Evolutionary conservation across 2,113 vertebrate species (phyloP), one percentile per base, ranked within the genome.

Genomic region (Nesospiza acunhae): DNA sequence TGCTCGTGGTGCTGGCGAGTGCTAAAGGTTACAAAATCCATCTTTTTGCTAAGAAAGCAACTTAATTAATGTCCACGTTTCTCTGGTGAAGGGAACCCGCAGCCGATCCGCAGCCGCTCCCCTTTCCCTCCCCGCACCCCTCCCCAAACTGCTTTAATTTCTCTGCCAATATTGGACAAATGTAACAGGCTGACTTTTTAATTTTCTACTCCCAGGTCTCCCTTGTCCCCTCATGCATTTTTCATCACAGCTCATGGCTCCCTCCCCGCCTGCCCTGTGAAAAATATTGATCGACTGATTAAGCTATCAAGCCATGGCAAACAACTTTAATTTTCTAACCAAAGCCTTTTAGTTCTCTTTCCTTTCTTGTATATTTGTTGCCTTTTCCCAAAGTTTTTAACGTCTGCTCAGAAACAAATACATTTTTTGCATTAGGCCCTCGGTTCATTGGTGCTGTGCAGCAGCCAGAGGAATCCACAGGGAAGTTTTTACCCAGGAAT

Each of bases 271-370:
- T 82, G 95, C 95, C 98, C 97, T 94, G 92, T 92, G 97, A 98
- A 93, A 96, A 75, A 88, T 98, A 99, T 98, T 87, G 98, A 99
- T 98, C 96, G 96, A 77, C 98, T 97, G 98, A 98, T 98, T 98
- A 98, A 98, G 98, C 98, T 98, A 98, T 98, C 98, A 98, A 98
- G 97, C 98, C 98, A 95, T 96, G 97, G 98, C 98, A 98, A 98
- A 98, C 97, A 94, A 93, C 98, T 97, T 98, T 98, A 97, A 98
- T 98, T 98, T 97, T 94, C 97, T 83, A 91, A 94, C 95, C 94
- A 85, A 73, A 76, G 95, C 93, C 87, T 92, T 92, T 67, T 39
- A 4, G 77, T 91, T 92, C 74, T 59, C 84, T 68, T 91, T 87
- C 85, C 73, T 59, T 75, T 79, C 81, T 72, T 33, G 27, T 55